Evolutionary conservation across 2,113 vertebrate genomes (phyloP), one percentile per base, ranked within the genome.

Genomic region (Stigmatopora argus): DNA sequence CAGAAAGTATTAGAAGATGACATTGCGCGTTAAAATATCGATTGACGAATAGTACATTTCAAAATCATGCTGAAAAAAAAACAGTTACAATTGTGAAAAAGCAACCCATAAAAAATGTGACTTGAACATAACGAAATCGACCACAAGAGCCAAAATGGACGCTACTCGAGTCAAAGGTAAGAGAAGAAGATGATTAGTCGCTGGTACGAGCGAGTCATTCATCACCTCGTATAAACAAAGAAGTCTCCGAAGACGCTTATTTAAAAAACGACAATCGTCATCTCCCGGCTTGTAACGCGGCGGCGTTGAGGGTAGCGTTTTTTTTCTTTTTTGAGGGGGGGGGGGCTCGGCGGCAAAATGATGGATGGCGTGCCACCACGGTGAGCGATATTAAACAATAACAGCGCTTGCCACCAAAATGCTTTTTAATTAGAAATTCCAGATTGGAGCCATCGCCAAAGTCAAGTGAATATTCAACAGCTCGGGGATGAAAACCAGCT

Each of bases 161-260:
- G 38, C 38, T 9, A 3, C 38, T 41, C 2, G 38, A 41, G 38
- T 41, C 9, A 41, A 41, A 41, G 38, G 38, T 41, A 41, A 41
- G 38, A 5, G 1, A 41, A 41, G 38, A 4, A 41, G 38, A 8
- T 41, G 6, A 41, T 41, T 41, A 41, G 38, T 41, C 5, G 38
- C 3, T 95, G 97, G 95, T 94, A 97, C n/a, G 19, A 52, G 9
- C 9, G 1, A 21, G 49, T 99, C 98, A 99, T 98, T 99, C 98
- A 99, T 99, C 96, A 98, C 96, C 93, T 93, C 93, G 95, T 96
- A 96, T 95, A 95, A 98, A 98, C 95, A 98, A 99, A 98, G 95
- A 94, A 93, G 94, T 93, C 94, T 93, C 96, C 94, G 94, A 97
- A 94, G 93, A 96, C 92, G 94, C 95, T 98, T 98, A 99, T 99